Evolutionary conservation across 2,113 vertebrate genomes (phyloP).

Genomic region (Seriola rivoliana): DNA sequence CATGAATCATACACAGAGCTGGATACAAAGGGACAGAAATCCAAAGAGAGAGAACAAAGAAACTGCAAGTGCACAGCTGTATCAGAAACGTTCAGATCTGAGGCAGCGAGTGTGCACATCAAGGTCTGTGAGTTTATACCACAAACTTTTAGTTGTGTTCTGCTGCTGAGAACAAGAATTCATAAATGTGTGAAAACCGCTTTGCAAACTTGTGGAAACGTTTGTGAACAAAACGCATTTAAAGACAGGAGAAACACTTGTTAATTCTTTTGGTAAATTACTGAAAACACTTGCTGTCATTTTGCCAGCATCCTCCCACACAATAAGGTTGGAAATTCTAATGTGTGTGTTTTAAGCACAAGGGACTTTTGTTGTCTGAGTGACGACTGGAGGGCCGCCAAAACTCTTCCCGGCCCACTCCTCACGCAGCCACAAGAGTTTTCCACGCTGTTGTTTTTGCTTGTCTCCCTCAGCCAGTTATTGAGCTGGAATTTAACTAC

Average conservation of each 20-base stretch:
- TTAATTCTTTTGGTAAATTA: conserved; percentile 47
- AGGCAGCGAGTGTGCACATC: not conserved
- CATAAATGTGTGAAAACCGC: conserved; percentile 39
- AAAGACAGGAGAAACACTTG: conserved; percentile 46
- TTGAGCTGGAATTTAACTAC: conserved; percentile 34
- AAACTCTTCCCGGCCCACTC: conserved; percentile 41
- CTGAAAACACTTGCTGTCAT: conserved; percentile 50
- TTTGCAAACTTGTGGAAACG: conserved; percentile 61
- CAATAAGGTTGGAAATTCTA: conserved; percentile 51
- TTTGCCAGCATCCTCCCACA: conserved; percentile 62
- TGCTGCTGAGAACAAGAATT: conserved; percentile 13
- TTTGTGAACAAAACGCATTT: conserved; percentile 50
- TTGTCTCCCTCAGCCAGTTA: conserved; percentile 49
- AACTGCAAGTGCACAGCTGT: conserved; percentile 2
- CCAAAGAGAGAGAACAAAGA: conserved; percentile 29
- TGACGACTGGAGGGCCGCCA: conserved; percentile 60
- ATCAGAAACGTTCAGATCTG: not conserved
- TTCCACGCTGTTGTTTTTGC: conserved; percentile 39
- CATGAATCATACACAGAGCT: conserved; percentile 33
- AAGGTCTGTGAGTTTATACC: not conserved
- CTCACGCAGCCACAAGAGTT: conserved; percentile 34
- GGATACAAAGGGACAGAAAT: conserved; percentile 23
- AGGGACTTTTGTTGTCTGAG: conserved; percentile 67
- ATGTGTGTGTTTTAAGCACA: conserved; percentile 66
- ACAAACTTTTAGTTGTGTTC: conserved; percentile 24